Base-by-base conservation (phyloP, 2,797 vertebrate genomes). In the Mormyrops boulengeri region DNA sequence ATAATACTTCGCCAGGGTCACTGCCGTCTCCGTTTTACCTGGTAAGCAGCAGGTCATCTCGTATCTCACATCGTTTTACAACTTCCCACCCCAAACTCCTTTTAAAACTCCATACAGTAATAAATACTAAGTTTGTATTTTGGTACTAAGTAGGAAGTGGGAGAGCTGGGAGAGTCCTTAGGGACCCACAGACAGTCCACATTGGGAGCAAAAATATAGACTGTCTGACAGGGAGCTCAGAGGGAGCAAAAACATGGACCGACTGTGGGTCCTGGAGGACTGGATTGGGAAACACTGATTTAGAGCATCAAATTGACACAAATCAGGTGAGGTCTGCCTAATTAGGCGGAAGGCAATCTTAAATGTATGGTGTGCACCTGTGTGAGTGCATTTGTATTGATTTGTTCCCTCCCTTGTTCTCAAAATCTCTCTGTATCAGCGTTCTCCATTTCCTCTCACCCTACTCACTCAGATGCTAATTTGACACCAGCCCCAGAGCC, bases 11-110 rank as follows among this genome's bases (percentile, higher is more conserved):
- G 96, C 96, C 87, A 99, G 89, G 86, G 90, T 92, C 0, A 94
- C 89, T 0, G 97, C 97, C 0, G 92, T 92, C 0, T 55, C 89
- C 0, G 96, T 95, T 91, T 96, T 97, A 62, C 94, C 98, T 99
- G 62, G 34, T 57, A 30, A 89, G 38, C 73, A 3, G 17, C 73
- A 80, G 41, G 6, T 52, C 49, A 50, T 52, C 49, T 93, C 89
- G 85, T 30, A 91, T 50, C 41, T 30, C 41, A 12, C 47, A 52
- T 26, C 9, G 0, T 50, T 14, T 85, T 22, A 2, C 91, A 4
- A 38, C 26, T 88, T 57, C 44, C 11, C 30, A 47, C 4, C 38
- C 53, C 30, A 22, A 17, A 6, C 19, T 14, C 88, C 52, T 50
- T 44, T 66, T 22, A 38, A 47, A 49, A 85, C 19, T 85, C 4